A percentile compares a stretch with the other conserved stretches of the same genome.
Conservation (phyloP, 1,140 invertebrate genomes). For the Rhopalosiphum padi region DNA sequence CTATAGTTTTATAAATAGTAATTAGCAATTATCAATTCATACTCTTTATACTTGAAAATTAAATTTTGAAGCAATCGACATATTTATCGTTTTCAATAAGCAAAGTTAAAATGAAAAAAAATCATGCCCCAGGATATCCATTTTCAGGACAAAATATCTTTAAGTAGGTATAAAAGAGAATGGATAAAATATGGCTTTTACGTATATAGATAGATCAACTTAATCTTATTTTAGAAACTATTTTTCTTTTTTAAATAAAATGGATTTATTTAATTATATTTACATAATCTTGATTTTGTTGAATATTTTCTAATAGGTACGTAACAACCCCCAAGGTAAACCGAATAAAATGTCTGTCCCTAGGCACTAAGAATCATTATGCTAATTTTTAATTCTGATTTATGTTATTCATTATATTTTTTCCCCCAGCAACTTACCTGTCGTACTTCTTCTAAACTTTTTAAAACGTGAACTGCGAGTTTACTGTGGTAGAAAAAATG, state of each 20-base stretch:
- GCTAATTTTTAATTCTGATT: constrained; percentile 34
- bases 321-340: neutral
- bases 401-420: constrained; percentile 17
- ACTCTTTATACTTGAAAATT: neutral
- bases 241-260: constrained; percentile 12
- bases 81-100: constrained; percentile 9
- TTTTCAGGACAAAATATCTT: constrained; percentile 18
- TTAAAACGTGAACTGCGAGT: constrained; percentile 43
- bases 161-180: neutral
- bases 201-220: neutral
- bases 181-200: constrained; percentile 4
- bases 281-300: neutral
- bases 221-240: neutral
- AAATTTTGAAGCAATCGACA: neutral
- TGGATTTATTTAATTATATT: neutral
- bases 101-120: constrained; percentile 9
- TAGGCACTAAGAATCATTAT: neutral
- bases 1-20: neutral
- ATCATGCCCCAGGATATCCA: neutral
- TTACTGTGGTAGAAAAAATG: neutral
- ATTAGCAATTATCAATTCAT: neutral
- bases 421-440: neutral
- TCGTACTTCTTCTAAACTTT: neutral
- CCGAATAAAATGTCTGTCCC: neutral
- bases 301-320: neutral